These are phyloP conservation scores for Scortum barcoo DNA, from an alignment of 2,113 vertebrate genomes.

Conservation along the genomic window DNA sequence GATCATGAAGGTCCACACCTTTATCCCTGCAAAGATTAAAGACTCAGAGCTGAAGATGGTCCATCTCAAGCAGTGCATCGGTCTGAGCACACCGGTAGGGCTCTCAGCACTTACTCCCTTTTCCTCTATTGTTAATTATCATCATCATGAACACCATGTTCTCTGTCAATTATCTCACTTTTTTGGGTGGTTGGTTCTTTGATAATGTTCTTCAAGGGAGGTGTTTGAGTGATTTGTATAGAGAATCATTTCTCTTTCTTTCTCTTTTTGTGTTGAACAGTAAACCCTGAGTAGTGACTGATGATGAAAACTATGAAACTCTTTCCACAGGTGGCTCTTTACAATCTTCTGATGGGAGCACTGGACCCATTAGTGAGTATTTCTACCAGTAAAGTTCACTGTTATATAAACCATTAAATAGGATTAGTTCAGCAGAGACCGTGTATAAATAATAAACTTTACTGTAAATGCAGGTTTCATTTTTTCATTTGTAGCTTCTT, in stretches of 20 bases:
- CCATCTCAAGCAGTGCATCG: constrained; percentile 45
- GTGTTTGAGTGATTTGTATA: background rate
- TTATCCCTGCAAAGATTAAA: constrained; percentile 44
- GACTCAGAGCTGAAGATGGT: constrained; percentile 61
- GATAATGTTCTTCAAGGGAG: background rate
- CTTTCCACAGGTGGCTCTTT: constrained; percentile 75
- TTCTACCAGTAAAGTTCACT: background rate
- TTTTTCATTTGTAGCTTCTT: background rate
- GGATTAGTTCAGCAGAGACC: too few species aligned
- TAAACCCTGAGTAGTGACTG: background rate
- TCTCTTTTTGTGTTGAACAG: background rate
- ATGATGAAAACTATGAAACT: background rate
- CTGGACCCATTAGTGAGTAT: constrained; percentile 67
- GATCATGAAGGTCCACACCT: constrained; percentile 67
- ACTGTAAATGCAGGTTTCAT: background rate
- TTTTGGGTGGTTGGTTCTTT: background rate
- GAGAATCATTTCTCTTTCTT: background rate
- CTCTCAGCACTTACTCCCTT: background rate
- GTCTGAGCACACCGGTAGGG: constrained; percentile 69
- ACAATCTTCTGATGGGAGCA: constrained; percentile 73
- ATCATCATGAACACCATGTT: too few species aligned
- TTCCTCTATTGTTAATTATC: too few species aligned
- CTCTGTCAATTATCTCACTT: background rate
- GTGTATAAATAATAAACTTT: background rate
- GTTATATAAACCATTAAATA: too few species aligned